phyloP scores from a whole-genome alignment of 2,113 vertebrate species.

The Hiodon alosoides region DNA sequence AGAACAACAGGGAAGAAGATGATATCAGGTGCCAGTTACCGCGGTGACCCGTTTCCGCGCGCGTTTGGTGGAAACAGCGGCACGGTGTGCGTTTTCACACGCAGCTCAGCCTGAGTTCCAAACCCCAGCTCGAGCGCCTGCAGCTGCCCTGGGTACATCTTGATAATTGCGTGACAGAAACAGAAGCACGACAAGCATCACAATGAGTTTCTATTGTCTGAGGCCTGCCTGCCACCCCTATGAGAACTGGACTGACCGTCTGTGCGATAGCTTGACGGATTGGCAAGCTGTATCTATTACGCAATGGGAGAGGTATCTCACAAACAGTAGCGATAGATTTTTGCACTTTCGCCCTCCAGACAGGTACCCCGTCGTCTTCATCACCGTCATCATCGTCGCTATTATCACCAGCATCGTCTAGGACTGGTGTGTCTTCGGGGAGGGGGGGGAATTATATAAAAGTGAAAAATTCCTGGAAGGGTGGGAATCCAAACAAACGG shows the following conservation, averaged over 20 bases:
- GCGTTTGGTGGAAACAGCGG: conserved; percentile 32
- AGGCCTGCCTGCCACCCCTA: conserved; percentile 4
- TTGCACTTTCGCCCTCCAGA: not conserved
- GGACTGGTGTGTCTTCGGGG: not conserved
- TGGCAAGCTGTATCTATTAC: not conserved
- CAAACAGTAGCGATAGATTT: not conserved
- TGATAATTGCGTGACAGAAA: conserved; percentile 24
- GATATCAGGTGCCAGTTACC: conserved; percentile 28
- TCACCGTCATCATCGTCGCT: too few relatives aligned
- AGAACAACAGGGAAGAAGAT: conserved; percentile 32
- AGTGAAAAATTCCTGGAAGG: not conserved
- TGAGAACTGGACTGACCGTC: conserved; percentile 11
- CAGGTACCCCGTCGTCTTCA: not conserved
- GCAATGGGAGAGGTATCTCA: not conserved
- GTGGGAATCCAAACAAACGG: conserved; percentile 6
- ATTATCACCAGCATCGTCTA: conserved; percentile 5
- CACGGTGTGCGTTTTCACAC: conserved; percentile 34
- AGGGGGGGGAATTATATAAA: too few relatives aligned
- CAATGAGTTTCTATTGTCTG: not conserved
- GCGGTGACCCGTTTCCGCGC: not conserved
- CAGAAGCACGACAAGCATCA: not conserved
- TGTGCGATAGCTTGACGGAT: not conserved
- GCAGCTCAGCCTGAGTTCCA: too few relatives aligned
- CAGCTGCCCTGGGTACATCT: conserved; percentile 4
- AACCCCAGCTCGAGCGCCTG: conserved; percentile 32